Base-by-base conservation (phyloP, 2,113 vertebrate species). In the Callionymus lyra region DNA sequence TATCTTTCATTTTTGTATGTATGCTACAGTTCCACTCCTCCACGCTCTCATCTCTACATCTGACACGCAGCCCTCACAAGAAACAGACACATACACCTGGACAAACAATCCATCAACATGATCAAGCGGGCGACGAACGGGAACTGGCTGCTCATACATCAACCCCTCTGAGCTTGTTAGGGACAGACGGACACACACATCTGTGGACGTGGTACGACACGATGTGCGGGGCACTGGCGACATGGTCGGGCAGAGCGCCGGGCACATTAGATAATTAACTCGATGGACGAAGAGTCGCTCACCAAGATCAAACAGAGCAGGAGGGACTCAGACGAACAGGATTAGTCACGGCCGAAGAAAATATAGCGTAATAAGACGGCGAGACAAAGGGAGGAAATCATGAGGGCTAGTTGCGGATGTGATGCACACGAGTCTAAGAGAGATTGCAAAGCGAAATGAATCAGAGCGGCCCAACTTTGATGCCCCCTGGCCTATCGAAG, bases 91-190 rank as follows among this genome's bases (percentile, higher is more conserved):
- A 41, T 8, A 51, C 14, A 53, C 34, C 47, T 5, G 42, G 44
- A 45, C 41, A 36, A 53, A 58, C 72, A 65, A 69, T 77, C 67
- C 57, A 69, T 77, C 74, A 75, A 53, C 43, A 52, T 74, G 72
- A 80, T 77, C 69, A 77, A 74, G 69, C 59, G 49, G 50, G 51
- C 43, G 54, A 31, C 6, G 39, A 62, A 71, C 67, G 38, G 47
- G 55, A 71, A 41, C 50, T 53, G 74, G 70, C 74, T 44, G 50
- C 32, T 70, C 65, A 9, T 74, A 71, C 57, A 74, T 80, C 77
- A 76, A 69, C 59, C 65, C 63, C 57, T 76, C 69, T 56, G 50
- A 63, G 69, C 69, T 71, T 59, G 74, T 77, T 75, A 72, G 56
- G 63, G 61, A 60, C 63, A 62, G 55, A 66, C 39, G 52, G 15